phyloP scores from a whole-genome alignment of 2,113 vertebrate genomes.

The Pionites leucogaster region DNA sequence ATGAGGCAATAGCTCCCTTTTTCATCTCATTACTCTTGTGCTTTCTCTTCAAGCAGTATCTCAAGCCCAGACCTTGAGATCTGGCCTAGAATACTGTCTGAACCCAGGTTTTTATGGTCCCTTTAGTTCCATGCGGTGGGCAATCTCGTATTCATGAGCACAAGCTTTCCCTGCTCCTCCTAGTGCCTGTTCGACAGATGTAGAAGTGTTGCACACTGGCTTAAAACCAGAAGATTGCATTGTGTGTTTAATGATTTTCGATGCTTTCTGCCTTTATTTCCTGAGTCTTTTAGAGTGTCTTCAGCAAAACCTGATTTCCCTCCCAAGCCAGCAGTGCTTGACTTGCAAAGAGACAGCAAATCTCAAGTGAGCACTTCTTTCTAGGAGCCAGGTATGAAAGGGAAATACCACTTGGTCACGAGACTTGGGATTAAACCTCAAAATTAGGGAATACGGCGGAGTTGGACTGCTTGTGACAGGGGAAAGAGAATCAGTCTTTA shows the following conservation, averaged over 20 bases:
- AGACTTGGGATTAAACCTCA: neutral
- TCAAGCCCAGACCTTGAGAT: neutral
- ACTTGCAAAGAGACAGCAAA: neutral
- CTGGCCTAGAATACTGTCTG: neutral
- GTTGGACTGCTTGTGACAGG: neutral
- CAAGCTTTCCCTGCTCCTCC: neutral
- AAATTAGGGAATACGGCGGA: neutral
- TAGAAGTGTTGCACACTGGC: neutral
- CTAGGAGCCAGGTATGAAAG: neutral
- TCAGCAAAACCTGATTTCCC: neutral
- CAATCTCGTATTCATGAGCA: neutral
- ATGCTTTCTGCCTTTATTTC: neutral
- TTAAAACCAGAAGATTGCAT: neutral
- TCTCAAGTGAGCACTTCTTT: neutral
- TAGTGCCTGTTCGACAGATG: neutral
- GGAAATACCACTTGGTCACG: neutral
- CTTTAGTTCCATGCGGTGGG: neutral
- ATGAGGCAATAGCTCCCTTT: neutral
- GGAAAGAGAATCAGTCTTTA: neutral
- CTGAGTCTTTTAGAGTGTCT: neutral
- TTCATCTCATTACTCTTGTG: neutral
- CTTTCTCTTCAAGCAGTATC: neutral
- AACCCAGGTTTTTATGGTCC: neutral
- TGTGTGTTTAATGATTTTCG: neutral
- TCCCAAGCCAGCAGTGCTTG: neutral